Conservation (phyloP, 2,113 vertebrate species). For the Phycodurus eques region DNA sequence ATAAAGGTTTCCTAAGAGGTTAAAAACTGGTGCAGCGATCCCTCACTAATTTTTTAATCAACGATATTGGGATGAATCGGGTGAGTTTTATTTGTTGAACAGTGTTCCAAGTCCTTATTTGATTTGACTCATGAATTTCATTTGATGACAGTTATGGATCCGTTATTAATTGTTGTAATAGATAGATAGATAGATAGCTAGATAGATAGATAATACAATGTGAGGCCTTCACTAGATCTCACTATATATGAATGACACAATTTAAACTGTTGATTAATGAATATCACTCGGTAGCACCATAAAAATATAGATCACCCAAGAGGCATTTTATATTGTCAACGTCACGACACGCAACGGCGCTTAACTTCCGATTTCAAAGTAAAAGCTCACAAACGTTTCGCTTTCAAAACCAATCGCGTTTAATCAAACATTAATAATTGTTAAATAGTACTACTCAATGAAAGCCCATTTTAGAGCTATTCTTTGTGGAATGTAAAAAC, state of each 20-base stretch:
- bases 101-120: too few species aligned
- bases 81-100: too few species aligned
- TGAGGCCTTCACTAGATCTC: background rate
- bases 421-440: background rate
- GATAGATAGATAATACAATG: background rate
- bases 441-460: background rate
- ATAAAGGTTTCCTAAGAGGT: too few species aligned
- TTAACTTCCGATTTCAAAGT: slow-evolving; percentile 36
- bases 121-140: background rate
- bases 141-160: background rate
- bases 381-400: background rate
- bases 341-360: background rate
- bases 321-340: background rate
- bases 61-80: too few species aligned
- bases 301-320: background rate
- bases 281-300: background rate
- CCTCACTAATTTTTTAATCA: too few species aligned
- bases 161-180: background rate
- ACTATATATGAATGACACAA: background rate
- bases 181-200: background rate
- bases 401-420: background rate
- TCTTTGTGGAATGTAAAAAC: too few species aligned
- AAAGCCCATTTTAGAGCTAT: background rate
- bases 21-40: too few species aligned
- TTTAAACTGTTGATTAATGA: too few species aligned